A percentile compares a stretch with the other conserved stretches of the same genome.
Conservation (phyloP, 2,888 invertebrate genomes). For the Megamerina dolium region DNA sequence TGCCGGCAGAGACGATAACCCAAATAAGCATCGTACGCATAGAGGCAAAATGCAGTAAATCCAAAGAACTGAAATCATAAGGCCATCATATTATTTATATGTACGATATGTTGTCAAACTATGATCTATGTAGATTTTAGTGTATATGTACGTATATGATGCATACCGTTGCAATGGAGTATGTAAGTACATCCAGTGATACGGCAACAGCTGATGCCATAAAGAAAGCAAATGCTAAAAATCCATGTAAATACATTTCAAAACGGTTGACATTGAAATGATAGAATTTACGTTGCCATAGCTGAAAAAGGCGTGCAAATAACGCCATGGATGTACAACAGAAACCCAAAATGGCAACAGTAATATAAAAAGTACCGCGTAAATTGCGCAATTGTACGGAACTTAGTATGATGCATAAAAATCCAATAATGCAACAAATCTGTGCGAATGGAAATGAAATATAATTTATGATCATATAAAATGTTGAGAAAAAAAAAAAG, state of each 20-base stretch:
- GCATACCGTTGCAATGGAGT: conserved; percentile 24
- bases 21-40: conserved; percentile 22
- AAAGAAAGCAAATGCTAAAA: conserved; percentile 21
- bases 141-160: neutral
- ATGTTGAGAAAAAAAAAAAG: no score
- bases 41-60: conserved; percentile 22
- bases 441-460: conserved; percentile 3
- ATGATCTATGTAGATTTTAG: no score
- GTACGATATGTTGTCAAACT: no score
- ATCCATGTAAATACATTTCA: conserved; percentile 24
- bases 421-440: conserved; percentile 31
- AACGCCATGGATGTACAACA: conserved; percentile 20
- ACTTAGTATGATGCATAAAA: conserved; percentile 34
- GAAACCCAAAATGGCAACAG: conserved; percentile 25
- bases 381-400: conserved; percentile 33
- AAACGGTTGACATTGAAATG: conserved; percentile 24
- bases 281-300: conserved; percentile 29
- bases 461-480: no score
- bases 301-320: conserved; percentile 27
- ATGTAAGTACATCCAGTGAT: conserved; percentile 22
- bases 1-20: conserved; percentile 19
- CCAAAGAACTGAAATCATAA: conserved; percentile 24
- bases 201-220: conserved; percentile 18
- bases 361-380: conserved; percentile 33
- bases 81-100: no score